These are phyloP conservation scores for Nebria salina DNA, from an alignment of 2,888 invertebrate genomes.

Conservation along the genomic window DNA sequence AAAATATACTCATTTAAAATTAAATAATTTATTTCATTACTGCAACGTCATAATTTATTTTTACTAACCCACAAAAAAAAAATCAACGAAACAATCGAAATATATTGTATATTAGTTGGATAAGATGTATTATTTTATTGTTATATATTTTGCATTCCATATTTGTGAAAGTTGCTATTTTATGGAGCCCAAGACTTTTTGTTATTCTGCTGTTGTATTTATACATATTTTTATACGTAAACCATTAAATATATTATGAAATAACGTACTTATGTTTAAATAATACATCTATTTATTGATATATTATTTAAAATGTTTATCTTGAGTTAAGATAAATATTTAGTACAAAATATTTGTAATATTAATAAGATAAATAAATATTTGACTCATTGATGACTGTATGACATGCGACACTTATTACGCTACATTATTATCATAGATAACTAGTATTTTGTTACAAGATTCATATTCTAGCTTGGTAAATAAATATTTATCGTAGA, in stretches of 20 bases:
- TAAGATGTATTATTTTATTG: background rate
- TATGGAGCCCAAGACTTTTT: constrained; percentile 1
- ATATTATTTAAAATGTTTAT: background rate
- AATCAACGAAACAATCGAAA: background rate
- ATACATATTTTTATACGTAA: constrained; percentile 1
- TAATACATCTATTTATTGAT: background rate
- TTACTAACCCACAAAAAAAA: background rate
- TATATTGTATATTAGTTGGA: no score
- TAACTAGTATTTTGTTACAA: background rate
- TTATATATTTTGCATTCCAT: background rate
- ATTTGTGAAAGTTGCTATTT: background rate
- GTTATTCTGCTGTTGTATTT: constrained; percentile 1
- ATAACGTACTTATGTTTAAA: background rate
- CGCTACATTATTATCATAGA: background rate
- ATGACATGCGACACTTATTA: background rate
- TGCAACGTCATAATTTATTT: background rate
- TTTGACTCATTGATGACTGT: background rate
- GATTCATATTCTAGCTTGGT: no score
- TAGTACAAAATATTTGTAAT: constrained; percentile 1
- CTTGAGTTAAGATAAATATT: background rate
- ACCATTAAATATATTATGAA: background rate
- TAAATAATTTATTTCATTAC: background rate
- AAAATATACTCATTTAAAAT: background rate
- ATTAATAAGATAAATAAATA: background rate
- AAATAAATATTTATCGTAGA: no score